Percentiles rank a stretch among this genome's conserved stretches.
These are phyloP conservation scores for Galagoides demidoff DNA, from an alignment of 2,797 vertebrate genomes.

Conservation along the genomic window DNA sequence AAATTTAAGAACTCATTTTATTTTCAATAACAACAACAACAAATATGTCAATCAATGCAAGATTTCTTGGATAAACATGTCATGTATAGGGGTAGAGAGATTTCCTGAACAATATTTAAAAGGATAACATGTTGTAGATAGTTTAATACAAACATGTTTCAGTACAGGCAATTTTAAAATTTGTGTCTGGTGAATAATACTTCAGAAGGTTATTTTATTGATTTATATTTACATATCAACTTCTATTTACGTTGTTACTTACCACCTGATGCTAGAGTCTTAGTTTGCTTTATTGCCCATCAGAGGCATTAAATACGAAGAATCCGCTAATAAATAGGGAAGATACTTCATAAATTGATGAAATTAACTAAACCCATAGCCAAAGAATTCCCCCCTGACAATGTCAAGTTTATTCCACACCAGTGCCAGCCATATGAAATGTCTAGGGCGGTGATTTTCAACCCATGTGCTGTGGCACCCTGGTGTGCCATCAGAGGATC, in stretches of 20 bases:
- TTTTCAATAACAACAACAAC: neutral
- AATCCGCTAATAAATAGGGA: neutral
- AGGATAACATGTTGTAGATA: neutral
- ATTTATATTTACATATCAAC: neutral
- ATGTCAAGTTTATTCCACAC: neutral
- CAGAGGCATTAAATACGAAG: conserved; percentile 2
- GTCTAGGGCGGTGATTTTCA: no score
- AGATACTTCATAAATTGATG: neutral
- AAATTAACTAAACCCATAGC: neutral
- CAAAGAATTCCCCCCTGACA: neutral
- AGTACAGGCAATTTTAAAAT: conserved; percentile 17
- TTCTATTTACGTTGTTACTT: neutral
- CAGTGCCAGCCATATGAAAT: neutral
- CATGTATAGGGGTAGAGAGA: no score
- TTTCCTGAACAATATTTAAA: neutral
- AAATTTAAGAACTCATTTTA: neutral
- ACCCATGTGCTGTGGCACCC: no score
- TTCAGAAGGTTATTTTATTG: conserved; percentile 43
- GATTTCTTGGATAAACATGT: neutral
- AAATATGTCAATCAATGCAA: neutral
- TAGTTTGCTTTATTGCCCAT: conserved; percentile 25
- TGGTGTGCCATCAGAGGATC: no score
- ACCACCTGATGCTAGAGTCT: neutral
- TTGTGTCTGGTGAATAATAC: conserved; percentile 5
- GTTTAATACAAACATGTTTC: conserved; percentile 21